phyloP scores from a whole-genome alignment of 1,140 invertebrate species.

The Zaprionus camerounensis region DNA sequence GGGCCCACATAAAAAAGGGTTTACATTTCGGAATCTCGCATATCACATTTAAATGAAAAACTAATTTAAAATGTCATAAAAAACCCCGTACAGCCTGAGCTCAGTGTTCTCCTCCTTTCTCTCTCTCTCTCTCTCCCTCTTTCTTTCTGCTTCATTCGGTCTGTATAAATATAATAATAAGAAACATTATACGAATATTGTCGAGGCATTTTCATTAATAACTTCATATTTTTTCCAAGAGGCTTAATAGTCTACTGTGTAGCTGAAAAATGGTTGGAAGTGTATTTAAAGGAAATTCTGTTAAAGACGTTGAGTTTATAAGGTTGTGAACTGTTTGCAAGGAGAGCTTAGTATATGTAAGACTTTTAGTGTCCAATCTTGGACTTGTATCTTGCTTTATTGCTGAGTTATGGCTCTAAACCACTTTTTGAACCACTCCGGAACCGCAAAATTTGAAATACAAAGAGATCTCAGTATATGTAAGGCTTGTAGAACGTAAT shows the following conservation, averaged over 20 bases:
- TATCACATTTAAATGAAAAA: slow-evolving; percentile 60
- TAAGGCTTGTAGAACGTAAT: not conserved
- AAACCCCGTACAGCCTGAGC: slow-evolving; percentile 14
- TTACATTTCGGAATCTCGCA: slow-evolving; percentile 39
- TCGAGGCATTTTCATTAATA: slow-evolving; percentile 21
- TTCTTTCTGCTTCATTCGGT: not conserved
- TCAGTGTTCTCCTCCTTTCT: not conserved
- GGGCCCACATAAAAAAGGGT: slow-evolving; percentile 47
- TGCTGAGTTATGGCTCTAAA: not conserved
- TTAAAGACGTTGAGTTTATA: not conserved
- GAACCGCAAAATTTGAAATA: too few species aligned
- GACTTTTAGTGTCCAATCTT: not conserved
- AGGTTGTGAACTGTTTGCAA: not conserved
- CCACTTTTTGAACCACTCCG: not conserved
- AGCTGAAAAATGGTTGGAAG: not conserved
- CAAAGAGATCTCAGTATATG: not conserved
- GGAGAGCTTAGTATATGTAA: too few species aligned
- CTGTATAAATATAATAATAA: not conserved
- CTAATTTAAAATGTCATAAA: slow-evolving; percentile 59
- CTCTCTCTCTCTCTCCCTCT: not conserved
- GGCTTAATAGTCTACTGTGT: not conserved
- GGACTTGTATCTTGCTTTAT: not conserved
- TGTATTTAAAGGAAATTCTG: not conserved
- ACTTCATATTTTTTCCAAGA: slow-evolving; percentile 18
- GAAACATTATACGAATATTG: slow-evolving; percentile 5